phyloP scores from a whole-genome alignment of 2,113 vertebrate species.

The Lasiurus borealis region DNA sequence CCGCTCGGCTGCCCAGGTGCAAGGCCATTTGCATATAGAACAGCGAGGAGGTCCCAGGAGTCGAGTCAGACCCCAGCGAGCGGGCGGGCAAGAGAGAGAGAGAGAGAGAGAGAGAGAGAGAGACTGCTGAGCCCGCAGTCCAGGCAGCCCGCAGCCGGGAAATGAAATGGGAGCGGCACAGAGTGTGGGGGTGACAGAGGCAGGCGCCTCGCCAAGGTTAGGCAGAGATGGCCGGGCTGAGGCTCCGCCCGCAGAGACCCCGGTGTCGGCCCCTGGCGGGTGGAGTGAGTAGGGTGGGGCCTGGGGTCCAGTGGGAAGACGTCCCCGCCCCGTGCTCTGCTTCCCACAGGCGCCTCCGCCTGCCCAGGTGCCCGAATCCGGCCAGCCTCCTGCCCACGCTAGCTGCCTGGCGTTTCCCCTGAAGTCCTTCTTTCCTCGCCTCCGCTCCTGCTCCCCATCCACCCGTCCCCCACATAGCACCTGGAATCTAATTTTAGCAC shows the following conservation, averaged over 20 bases:
- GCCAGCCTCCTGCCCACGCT: no score
- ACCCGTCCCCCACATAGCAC: no score
- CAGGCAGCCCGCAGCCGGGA: conserved; percentile 91
- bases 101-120: conserved; percentile 90
- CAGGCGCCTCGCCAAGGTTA: conserved; percentile 87
- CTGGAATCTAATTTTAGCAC: no score
- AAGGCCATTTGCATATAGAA: conserved; percentile 99
- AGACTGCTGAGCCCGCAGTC: conserved; percentile 99
- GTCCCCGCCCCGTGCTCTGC: background rate
- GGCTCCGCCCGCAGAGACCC: no score
- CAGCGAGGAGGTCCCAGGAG: conserved; percentile 99
- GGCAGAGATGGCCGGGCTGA: conserved; percentile 85
- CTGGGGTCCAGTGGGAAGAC: rapidly evolving
- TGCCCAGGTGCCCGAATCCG: no score
- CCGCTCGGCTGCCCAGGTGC: conserved; percentile 99
- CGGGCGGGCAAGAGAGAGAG: no score
- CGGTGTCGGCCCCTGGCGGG: no score
- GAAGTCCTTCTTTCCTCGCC: no score
- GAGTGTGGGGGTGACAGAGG: conserved; percentile 92
- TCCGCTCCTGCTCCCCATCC: no score
- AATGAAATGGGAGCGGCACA: conserved; percentile 99
- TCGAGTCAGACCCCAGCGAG: conserved; percentile 99
- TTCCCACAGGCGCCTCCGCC: no score
- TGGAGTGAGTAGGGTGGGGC: no score
- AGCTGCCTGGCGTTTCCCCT: no score